A percentile compares a stretch with the other conserved stretches of the same genome.
Evolutionary conservation across 2,797 vertebrate species (phyloP).

Genomic region (Pseudochaenichthys georgianus): DNA sequence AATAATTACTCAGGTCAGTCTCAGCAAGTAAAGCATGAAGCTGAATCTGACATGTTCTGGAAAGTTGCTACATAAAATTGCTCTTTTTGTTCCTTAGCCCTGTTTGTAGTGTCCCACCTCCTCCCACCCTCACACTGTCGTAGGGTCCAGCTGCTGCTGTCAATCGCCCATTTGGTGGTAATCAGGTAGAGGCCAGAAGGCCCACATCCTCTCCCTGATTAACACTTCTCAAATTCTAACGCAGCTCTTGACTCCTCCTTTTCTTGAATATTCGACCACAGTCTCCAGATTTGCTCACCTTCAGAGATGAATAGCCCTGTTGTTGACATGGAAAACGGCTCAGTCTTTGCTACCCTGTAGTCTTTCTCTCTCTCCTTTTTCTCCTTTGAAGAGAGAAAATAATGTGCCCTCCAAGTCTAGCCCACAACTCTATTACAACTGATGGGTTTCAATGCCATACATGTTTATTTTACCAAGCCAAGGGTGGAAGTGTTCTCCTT

Average conservation of each 20-base stretch:
- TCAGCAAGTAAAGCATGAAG: constrained; percentile 29
- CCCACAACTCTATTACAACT: constrained; percentile 57
- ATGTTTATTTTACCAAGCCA: constrained; percentile 81
- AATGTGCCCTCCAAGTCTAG: constrained; percentile 53
- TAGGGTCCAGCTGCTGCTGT: constrained; percentile 79
- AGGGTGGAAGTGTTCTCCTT: constrained; percentile 72
- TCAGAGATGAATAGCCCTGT: constrained; percentile 90
- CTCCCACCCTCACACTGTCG: constrained; percentile 58
- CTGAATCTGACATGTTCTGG: constrained; percentile 32
- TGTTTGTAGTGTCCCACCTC: constrained; percentile 38
- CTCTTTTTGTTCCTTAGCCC: constrained; percentile 35
- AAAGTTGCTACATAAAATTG: constrained; percentile 24
- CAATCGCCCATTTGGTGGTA: constrained; percentile 90
- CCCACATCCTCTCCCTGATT: constrained; percentile 93
- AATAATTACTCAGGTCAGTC: constrained; percentile 31
- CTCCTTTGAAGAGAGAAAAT: constrained; percentile 57
- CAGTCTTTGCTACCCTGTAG: constrained; percentile 43
- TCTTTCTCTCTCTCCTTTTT: constrained; percentile 1
- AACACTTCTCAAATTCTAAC: constrained; percentile 92
- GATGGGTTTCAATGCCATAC: constrained; percentile 74
- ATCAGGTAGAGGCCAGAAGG: constrained; percentile 94
- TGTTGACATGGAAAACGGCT: constrained; percentile 74
- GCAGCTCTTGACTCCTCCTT: constrained; percentile 87
- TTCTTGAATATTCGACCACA: constrained; percentile 66
- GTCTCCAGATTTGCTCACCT: constrained; percentile 74